Conservation (phyloP, 2,797 vertebrate species). For the Lithobates pipiens region DNA sequence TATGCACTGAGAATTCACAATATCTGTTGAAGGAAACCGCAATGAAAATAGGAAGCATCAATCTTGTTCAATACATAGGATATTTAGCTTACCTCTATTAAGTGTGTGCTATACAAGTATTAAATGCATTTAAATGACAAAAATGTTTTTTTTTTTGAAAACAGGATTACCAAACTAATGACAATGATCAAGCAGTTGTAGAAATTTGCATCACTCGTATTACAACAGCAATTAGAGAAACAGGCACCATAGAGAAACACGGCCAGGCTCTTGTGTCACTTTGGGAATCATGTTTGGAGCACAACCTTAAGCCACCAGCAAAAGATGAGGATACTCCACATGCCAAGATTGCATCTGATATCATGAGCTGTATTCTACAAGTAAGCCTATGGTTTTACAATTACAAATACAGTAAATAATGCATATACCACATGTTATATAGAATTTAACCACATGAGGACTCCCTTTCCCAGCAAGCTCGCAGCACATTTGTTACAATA, state of each 20-base stretch:
- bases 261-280: slow-evolving; percentile 87
- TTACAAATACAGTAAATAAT: background rate
- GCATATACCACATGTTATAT: background rate
- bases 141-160: slow-evolving; percentile 1
- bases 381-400: slow-evolving; percentile 67
- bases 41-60: no score
- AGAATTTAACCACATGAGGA: background rate
- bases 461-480: no score
- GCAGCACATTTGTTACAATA: no score
- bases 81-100: background rate
- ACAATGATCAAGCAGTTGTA: slow-evolving; percentile 96
- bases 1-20: no score
- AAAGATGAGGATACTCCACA: slow-evolving; percentile 91
- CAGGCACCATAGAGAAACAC: slow-evolving; percentile 87
- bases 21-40: no score
- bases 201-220: slow-evolving; percentile 96
- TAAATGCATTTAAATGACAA: background rate
- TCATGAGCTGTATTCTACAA: slow-evolving; percentile 97
- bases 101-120: background rate
- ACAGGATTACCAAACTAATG: slow-evolving; percentile 93
- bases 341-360: slow-evolving; percentile 95
- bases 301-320: slow-evolving; percentile 84
- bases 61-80: no score
- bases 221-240: slow-evolving; percentile 92
- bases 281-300: slow-evolving; percentile 94